A percentile compares a stretch with the other conserved stretches of the same genome.
phyloP scores from a whole-genome alignment of 1,140 invertebrate species.

The Leucophenga varia region DNA sequence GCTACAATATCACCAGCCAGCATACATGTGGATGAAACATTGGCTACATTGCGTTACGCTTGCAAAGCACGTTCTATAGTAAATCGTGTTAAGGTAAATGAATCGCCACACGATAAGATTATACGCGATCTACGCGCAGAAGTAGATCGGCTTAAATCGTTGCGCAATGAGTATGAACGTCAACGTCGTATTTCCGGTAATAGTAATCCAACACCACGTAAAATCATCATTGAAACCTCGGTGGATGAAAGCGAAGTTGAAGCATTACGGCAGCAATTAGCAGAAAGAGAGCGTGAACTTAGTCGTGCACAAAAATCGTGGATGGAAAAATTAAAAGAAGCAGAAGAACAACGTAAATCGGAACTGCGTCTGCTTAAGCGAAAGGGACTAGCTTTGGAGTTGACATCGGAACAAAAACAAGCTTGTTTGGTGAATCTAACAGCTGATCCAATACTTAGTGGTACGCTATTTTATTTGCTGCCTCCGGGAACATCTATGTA shows the following conservation, averaged over 20 bases:
- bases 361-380: constrained; percentile 61
- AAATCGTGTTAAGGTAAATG: constrained; percentile 92
- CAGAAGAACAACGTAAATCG: constrained; percentile 61
- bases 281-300: constrained; percentile 64
- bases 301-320: constrained; percentile 62
- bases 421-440: constrained; percentile 68
- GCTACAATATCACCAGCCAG: constrained; percentile 77
- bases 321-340: constrained; percentile 62
- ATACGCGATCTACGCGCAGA: constrained; percentile 81
- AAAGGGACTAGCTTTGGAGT: constrained; percentile 60
- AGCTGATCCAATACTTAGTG: constrained; percentile 71
- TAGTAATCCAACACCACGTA: constrained; percentile 40
- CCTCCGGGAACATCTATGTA: constrained; percentile 58
- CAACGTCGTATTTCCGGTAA: constrained; percentile 46
- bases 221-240: constrained; percentile 52
- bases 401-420: constrained; percentile 54
- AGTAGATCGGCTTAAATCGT: constrained; percentile 65
- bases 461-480: constrained; percentile 68
- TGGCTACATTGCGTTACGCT: constrained; percentile 84
- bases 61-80: constrained; percentile 89
- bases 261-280: constrained; percentile 61
- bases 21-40: constrained; percentile 76
- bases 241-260: constrained; percentile 57
- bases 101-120: constrained; percentile 82
- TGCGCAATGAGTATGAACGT: constrained; percentile 61